phyloP scores from a whole-genome alignment of 2,888 invertebrate species.

The Pachycephus smyrnensis region DNA sequence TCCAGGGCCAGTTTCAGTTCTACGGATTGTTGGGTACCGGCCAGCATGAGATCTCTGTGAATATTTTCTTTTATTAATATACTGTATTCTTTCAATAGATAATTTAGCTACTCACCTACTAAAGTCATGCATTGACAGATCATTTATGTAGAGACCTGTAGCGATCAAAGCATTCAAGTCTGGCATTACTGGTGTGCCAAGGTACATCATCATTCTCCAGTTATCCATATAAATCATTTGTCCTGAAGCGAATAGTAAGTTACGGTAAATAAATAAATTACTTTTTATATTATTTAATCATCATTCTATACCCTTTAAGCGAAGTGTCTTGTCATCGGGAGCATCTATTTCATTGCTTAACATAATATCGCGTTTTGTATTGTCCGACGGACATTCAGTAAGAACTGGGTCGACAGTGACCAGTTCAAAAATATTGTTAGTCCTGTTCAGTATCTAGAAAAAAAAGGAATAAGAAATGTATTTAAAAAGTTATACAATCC shows the following conservation, averaged over 20 bases:
- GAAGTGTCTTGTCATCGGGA: constrained; percentile 80
- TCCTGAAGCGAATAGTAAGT: constrained; percentile 70
- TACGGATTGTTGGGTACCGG: constrained; percentile 97
- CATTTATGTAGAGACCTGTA: constrained; percentile 96
- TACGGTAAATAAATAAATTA: not conserved
- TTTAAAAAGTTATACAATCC: not conserved
- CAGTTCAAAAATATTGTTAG: constrained; percentile 97
- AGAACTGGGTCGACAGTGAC: constrained; percentile 90
- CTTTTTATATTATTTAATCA: not conserved
- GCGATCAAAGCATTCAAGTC: constrained; percentile 92
- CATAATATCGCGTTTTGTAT: constrained; percentile 70
- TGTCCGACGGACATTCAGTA: constrained; percentile 72
- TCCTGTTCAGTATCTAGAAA: constrained; percentile 88
- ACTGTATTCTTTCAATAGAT: not conserved
- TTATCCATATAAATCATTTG: constrained; percentile 99
- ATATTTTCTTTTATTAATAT: not conserved
- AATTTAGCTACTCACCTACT: constrained; percentile 77
- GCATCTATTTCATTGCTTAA: constrained; percentile 76
- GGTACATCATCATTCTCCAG: constrained; percentile 97
- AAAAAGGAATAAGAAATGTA: constrained; percentile 4
- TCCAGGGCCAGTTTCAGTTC: constrained; percentile 95
- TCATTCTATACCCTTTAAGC: constrained; percentile 77
- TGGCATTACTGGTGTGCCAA: constrained; percentile 96
- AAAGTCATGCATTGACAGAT: constrained; percentile 99
- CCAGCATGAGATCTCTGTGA: constrained; percentile 89